Evolutionary conservation across 2,113 vertebrate species (phyloP).

Genomic region (Leptocoma aspasia): DNA sequence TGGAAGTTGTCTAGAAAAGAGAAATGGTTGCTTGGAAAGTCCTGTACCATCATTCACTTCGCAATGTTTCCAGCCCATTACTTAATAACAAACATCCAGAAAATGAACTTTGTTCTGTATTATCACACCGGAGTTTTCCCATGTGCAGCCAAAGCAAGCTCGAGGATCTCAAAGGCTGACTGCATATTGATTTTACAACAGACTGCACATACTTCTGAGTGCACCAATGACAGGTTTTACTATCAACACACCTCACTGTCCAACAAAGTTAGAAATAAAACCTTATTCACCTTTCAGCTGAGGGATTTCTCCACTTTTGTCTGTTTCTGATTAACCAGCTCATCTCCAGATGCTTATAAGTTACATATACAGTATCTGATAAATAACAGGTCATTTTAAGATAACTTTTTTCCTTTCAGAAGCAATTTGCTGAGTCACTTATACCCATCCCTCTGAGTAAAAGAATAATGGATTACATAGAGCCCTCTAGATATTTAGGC

Average conservation of each 20-base stretch:
- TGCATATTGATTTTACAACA: conserved; percentile 10
- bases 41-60: neutral
- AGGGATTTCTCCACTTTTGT: neutral
- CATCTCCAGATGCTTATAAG: neutral
- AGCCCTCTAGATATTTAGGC: neutral
- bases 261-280: neutral
- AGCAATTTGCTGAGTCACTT: conserved; percentile 1
- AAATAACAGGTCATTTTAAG: neutral
- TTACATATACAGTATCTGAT: neutral
- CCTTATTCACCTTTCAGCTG: neutral
- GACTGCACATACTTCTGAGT: neutral
- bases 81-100: neutral
- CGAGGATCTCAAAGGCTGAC: neutral
- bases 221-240: neutral
- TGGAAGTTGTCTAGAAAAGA: neutral
- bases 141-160: neutral
- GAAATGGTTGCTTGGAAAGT: neutral
- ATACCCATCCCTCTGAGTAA: neutral
- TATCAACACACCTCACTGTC: neutral
- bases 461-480: neutral
- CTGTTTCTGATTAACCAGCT: conserved; percentile 22
- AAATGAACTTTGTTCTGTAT: neutral
- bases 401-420: neutral
- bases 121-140: neutral
- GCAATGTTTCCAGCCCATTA: neutral